These are phyloP conservation scores for Microplitis demolitor DNA, from an alignment of 1,140 invertebrate genomes.

Conservation along the genomic window DNA sequence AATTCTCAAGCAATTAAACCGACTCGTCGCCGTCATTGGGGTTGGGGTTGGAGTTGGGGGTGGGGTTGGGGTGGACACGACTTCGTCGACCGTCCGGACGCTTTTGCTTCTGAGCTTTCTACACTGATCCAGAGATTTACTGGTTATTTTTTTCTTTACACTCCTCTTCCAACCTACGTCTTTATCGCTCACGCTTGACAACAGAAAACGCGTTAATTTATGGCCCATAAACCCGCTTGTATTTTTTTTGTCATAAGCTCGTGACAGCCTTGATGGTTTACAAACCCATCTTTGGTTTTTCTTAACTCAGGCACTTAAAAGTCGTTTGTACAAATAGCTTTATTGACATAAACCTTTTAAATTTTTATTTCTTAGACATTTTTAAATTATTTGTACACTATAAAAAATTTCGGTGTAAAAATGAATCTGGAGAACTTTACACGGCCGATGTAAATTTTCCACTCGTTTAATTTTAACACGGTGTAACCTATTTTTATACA, in stretches of 20 bases:
- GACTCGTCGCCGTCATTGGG: not conserved
- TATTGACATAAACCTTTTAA: too few species aligned
- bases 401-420: too few species aligned
- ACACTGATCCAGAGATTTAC: too few species aligned
- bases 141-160: not conserved
- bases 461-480: too few species aligned
- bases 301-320: not conserved
- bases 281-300: not conserved
- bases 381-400: too few species aligned
- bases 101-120: too few species aligned
- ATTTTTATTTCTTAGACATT: too few species aligned
- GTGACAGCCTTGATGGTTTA: slow-evolving; percentile 37
- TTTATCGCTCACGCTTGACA: not conserved
- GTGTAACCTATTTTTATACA: too few species aligned
- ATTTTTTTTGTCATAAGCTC: slow-evolving; percentile 48
- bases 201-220: slow-evolving; percentile 51
- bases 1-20: slow-evolving; percentile 12
- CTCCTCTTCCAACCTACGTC: not conserved
- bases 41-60: not conserved
- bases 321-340: too few species aligned
- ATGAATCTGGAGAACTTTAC: too few species aligned
- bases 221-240: slow-evolving; percentile 52
- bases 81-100: too few species aligned
- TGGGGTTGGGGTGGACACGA: not conserved
- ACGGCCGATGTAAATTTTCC: too few species aligned